phyloP scores from a whole-genome alignment of 2,113 vertebrate genomes.

The Mormyrus iriodes region DNA sequence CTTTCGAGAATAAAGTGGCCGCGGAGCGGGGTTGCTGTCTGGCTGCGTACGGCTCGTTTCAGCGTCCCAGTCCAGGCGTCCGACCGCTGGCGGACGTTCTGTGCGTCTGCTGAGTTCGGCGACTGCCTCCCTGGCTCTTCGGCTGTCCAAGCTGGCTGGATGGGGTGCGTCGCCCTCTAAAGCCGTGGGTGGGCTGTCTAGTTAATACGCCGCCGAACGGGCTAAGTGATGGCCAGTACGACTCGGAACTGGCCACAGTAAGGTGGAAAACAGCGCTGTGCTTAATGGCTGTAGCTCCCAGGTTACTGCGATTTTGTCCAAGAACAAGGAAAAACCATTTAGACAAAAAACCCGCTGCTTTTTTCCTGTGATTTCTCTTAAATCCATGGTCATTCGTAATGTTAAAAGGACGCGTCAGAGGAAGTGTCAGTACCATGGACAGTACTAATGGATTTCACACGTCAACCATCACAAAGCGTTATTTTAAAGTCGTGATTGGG shows the following conservation, averaged over 20 bases:
- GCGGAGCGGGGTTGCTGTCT: neutral
- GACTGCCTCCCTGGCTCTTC: neutral
- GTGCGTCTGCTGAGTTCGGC: neutral
- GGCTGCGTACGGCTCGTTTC: neutral
- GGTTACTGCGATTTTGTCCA: neutral
- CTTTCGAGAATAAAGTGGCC: neutral
- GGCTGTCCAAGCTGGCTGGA: neutral
- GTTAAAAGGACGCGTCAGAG: neutral
- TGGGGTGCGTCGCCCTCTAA: neutral
- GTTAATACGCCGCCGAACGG: neutral
- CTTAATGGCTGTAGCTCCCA: neutral
- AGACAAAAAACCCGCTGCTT: too few species aligned
- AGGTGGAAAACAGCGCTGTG: neutral
- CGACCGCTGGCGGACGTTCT: neutral
- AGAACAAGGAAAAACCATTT: neutral
- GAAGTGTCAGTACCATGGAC: constrained; percentile 18
- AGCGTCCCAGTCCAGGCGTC: neutral
- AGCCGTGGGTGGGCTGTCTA: neutral
- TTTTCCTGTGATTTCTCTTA: neutral
- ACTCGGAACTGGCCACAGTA: neutral
- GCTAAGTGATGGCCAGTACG: neutral
- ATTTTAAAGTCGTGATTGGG: neutral
- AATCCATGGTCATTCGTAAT: neutral
- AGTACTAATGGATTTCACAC: neutral
- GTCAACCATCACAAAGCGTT: neutral